Conservation (phyloP, 2,113 vertebrate genomes). For the Lutjanus erythropterus region DNA sequence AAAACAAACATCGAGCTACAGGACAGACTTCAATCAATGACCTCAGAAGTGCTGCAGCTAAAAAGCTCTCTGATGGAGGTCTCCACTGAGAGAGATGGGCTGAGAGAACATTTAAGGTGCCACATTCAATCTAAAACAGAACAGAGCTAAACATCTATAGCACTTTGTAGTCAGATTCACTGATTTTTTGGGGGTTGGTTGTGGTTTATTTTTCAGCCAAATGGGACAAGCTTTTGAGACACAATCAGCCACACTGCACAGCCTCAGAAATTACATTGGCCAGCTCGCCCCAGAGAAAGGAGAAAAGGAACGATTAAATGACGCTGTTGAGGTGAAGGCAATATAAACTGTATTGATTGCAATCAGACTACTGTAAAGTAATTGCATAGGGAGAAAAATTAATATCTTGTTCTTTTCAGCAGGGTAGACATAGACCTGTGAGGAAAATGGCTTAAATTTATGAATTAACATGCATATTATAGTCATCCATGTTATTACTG, state of each 20-base stretch:
- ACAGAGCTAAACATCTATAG: conserved; percentile 21
- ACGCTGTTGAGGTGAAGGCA: conserved; percentile 78
- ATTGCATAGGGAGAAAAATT: conserved; percentile 18
- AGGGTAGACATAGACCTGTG: conserved; percentile 3
- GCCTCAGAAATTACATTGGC: conserved; percentile 86
- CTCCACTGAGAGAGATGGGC: conserved; percentile 76
- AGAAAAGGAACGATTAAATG: conserved; percentile 76
- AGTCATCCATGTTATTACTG: conserved; percentile 19
- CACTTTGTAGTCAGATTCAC: conserved; percentile 42
- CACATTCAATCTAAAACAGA: conserved; percentile 31
- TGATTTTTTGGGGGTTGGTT: conserved; percentile 19
- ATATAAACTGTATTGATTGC: conserved; percentile 62
- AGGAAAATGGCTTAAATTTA: background rate
- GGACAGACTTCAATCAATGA: conserved; percentile 65
- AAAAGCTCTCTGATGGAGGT: conserved; percentile 68
- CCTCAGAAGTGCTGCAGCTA: conserved; percentile 76
- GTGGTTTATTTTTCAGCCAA: conserved; percentile 76
- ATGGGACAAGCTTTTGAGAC: conserved; percentile 77
- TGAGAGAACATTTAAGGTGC: conserved; percentile 83
- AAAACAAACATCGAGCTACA: conserved; percentile 71
- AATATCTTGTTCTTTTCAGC: conserved; percentile 18
- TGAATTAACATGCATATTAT: conserved; percentile 1
- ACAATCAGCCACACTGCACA: conserved; percentile 82
- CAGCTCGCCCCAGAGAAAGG: conserved; percentile 75
- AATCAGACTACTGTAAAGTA: conserved; percentile 57